Conservation (phyloP, 2,888 invertebrate genomes). For the Synergus umbraculus region DNA sequence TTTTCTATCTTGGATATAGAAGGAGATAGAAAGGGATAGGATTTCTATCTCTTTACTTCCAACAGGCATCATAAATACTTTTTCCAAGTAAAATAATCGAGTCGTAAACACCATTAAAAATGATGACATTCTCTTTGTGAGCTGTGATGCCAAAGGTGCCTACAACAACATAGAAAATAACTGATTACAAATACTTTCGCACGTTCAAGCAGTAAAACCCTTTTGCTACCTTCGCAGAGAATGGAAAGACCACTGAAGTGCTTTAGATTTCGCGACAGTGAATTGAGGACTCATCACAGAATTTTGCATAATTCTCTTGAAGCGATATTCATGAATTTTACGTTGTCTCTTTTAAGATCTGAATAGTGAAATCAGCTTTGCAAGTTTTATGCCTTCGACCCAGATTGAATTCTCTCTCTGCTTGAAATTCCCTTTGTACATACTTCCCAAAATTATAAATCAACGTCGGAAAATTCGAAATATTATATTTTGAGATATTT, state of each 20-base stretch:
- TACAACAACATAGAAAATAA: neutral
- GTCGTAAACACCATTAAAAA: slow-evolving; percentile 28
- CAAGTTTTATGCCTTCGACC: slow-evolving; percentile 2
- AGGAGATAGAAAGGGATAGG: no score
- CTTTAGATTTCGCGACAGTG: slow-evolving; percentile 15
- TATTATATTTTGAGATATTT: no score
- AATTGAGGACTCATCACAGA: slow-evolving; percentile 35
- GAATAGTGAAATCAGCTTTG: slow-evolving; percentile 1
- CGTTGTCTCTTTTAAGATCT: slow-evolving; percentile 6
- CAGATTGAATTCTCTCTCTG: neutral
- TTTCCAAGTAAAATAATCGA: neutral
- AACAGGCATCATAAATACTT: neutral
- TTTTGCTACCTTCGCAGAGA: neutral
- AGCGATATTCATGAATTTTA: slow-evolving; percentile 22
- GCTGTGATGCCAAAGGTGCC: no score
- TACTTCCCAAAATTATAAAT: no score
- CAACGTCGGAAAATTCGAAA: no score
- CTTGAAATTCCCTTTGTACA: neutral
- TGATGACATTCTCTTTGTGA: neutral
- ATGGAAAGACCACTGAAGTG: neutral
- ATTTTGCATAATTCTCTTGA: slow-evolving; percentile 23
- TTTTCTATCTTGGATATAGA: no score
- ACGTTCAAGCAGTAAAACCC: slow-evolving; percentile 19
- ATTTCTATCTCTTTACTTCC: no score
- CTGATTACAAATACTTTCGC: slow-evolving; percentile 29